Percentiles rank a stretch among this genome's conserved stretches.
Evolutionary conservation across 2,888 invertebrate genomes (phyloP).

Genomic region (Ephialtes manifestator): DNA sequence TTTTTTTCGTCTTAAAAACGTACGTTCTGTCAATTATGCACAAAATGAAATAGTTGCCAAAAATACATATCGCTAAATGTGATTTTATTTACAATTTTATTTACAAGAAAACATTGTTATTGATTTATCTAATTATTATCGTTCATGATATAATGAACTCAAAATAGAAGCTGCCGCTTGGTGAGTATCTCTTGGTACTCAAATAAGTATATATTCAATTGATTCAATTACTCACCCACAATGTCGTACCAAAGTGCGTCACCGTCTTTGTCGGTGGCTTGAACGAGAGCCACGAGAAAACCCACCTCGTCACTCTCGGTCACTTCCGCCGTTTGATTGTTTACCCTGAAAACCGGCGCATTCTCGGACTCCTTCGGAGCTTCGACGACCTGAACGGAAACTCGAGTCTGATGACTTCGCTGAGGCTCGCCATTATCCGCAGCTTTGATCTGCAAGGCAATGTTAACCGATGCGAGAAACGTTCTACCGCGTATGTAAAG

Average conservation of each 20-base stretch:
- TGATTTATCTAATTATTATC: background rate
- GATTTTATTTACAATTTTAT: too few species aligned
- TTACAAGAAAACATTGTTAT: too few species aligned
- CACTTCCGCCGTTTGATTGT: constrained; percentile 90
- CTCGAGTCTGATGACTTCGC: constrained; percentile 92
- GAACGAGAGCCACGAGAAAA: constrained; percentile 94
- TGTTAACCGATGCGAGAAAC: constrained; percentile 35
- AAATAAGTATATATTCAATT: constrained; percentile 24
- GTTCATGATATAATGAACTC: background rate
- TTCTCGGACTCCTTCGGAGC: constrained; percentile 88
- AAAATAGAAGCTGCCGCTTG: constrained; percentile 21
- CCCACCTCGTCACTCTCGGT: constrained; percentile 96
- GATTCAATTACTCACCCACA: constrained; percentile 88
- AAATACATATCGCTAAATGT: too few species aligned
- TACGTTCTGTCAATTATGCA: too few species aligned
- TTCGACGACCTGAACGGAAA: constrained; percentile 90
- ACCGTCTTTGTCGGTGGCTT: constrained; percentile 94
- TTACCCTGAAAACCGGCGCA: constrained; percentile 89
- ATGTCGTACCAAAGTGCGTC: constrained; percentile 97
- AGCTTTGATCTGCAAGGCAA: constrained; percentile 90
- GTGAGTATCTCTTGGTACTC: background rate
- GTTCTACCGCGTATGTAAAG: constrained; percentile 31
- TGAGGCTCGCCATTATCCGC: constrained; percentile 93
- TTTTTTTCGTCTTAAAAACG: too few species aligned
- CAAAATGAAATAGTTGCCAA: too few species aligned